Conservation (phyloP, 2,797 vertebrate genomes). For the Parambassis ranga region DNA sequence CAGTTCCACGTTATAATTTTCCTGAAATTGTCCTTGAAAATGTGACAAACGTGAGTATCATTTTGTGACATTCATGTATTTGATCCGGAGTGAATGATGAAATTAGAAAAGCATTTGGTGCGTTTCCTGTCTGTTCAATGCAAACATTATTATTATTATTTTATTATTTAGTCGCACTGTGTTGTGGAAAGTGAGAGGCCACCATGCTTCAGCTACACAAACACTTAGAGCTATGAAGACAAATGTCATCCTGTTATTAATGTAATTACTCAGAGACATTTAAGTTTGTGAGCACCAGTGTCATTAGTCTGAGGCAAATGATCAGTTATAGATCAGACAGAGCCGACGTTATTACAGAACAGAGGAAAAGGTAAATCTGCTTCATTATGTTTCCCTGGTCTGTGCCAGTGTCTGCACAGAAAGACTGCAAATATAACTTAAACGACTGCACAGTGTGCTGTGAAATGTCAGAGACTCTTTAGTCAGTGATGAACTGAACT, state of each 20-base stretch:
- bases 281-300: not conserved
- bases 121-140: not conserved
- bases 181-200: not conserved
- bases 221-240: not conserved
- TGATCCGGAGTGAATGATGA: not conserved
- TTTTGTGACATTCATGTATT: not conserved
- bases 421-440: not conserved
- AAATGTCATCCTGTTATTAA: not conserved
- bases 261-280: conserved; percentile 5
- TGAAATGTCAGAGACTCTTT: no score
- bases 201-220: not conserved
- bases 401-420: not conserved
- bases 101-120: not conserved
- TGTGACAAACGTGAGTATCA: not conserved
- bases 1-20: not conserved
- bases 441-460: not conserved
- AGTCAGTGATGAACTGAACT: not conserved
- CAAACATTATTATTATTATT: not conserved
- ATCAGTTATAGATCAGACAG: not conserved
- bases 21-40: not conserved
- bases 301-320: not conserved
- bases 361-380: not conserved
- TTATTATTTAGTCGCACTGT: not conserved
- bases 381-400: not conserved
- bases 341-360: not conserved